Evolutionary conservation across 1,140 invertebrate genomes (phyloP).

Genomic region (Dendrolimus punctatus): DNA sequence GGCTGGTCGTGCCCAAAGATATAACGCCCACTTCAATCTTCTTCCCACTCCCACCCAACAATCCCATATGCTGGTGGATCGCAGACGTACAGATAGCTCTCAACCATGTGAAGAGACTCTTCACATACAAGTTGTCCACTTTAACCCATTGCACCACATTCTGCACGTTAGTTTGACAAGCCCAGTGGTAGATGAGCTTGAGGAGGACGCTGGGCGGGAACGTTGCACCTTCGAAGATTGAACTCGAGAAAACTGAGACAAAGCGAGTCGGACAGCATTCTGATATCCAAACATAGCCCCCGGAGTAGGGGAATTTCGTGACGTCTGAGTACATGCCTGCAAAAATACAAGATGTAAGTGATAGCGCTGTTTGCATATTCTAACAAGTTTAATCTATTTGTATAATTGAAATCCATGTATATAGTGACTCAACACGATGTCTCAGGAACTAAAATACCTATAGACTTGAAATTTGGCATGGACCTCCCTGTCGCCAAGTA

Average conservation of each 20-base stretch:
- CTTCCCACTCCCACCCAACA: conserved; percentile 79
- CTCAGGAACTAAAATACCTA: no score
- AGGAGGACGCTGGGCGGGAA: conserved; percentile 85
- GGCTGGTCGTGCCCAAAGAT: conserved; percentile 89
- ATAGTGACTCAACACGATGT: no score
- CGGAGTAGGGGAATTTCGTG: conserved; percentile 87
- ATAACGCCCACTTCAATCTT: conserved; percentile 88
- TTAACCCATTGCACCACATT: conserved; percentile 93
- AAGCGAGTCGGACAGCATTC: conserved; percentile 87
- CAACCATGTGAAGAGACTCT: conserved; percentile 82
- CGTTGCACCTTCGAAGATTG: conserved; percentile 87
- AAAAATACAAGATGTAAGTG: conserved; percentile 11
- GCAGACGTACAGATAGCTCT: conserved; percentile 84
- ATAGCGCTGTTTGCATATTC: neutral
- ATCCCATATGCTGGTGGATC: conserved; percentile 80
- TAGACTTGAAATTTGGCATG: no score
- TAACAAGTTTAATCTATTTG: no score
- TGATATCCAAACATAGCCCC: conserved; percentile 92
- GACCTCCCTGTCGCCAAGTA: no score
- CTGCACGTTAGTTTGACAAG: conserved; percentile 89
- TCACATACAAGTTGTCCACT: conserved; percentile 70
- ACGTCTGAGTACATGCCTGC: conserved; percentile 87
- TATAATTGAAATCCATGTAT: no score
- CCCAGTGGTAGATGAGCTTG: conserved; percentile 92
- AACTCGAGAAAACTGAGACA: conserved; percentile 89